phyloP scores from a whole-genome alignment of 1,140 invertebrate species.

The Trichonephila clavipes region DNA sequence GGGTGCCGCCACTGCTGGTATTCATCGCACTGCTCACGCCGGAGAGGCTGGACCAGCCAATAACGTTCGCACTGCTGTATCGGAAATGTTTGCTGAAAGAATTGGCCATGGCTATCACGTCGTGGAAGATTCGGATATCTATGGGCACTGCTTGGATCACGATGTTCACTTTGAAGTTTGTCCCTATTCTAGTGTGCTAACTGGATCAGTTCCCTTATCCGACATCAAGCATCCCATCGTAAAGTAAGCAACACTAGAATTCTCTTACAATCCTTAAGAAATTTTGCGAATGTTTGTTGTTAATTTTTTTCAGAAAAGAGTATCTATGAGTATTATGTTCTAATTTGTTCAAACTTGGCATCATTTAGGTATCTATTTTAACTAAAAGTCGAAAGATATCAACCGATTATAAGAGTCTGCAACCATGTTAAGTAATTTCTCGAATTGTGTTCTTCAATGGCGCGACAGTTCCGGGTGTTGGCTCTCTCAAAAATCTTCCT shows the following conservation, averaged over 20 bases:
- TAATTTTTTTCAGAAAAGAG: no score
- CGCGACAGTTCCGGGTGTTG: no score
- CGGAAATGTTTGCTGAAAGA: conserved; percentile 83
- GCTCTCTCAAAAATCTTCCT: no score
- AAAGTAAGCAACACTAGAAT: conserved; percentile 76
- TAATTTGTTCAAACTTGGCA: no score
- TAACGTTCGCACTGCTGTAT: conserved; percentile 82
- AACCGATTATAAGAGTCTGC: no score
- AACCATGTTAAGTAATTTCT: no score
- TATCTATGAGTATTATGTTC: no score
- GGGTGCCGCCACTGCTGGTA: conserved; percentile 81
- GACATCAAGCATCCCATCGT: conserved; percentile 80
- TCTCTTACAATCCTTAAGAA: no score
- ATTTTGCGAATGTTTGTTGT: no score
- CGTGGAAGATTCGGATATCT: conserved; percentile 82
- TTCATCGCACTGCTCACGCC: conserved; percentile 84
- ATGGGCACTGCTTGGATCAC: conserved; percentile 80
- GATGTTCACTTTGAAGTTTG: conserved; percentile 84
- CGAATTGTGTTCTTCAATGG: no score
- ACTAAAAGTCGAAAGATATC: no score
- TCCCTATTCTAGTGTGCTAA: conserved; percentile 84
- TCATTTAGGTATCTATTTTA: no score
- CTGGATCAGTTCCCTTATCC: conserved; percentile 81
- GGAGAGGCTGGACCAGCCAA: conserved; percentile 83
- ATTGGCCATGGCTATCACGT: conserved; percentile 85